Evolutionary conservation across 2,113 vertebrate genomes (phyloP), one percentile per base, ranked within the genome.

Genomic region (Crocuta crocuta): DNA sequence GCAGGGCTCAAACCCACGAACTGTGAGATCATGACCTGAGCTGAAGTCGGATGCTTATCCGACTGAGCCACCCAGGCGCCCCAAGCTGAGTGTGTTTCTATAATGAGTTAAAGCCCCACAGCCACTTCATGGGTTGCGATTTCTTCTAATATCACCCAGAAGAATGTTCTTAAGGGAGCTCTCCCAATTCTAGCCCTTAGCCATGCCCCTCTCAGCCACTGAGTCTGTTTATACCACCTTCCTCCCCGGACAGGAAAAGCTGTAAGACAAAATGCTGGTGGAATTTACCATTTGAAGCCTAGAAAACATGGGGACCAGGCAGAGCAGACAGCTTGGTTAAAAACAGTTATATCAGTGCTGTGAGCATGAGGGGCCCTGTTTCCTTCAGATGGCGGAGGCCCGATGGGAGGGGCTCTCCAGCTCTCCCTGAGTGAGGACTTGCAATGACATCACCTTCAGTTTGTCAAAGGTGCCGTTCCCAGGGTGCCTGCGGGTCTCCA

Each of bases 361-460:
- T 24, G n/a, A 39, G 9, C 6, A 5, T 35, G 48, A 80, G 35
- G 43, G 43, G 82, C 24, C 31, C 2, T 9, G 0, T 26, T 26
- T 68, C 79, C 50, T 17, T 73, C 13, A 11, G n/a, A 15, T 1
- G 48, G n/a, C 0, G 0, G 78, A 10, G 53, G 45, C 61, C 7
- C 0, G 26, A 23, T 33, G 17, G 10, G 12, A 12, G n/a, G n/a
- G 4, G 48, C 33, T 24, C 26, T 3, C 11, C 24, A 17, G 21
- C 55, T 76, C 48, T 53, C 68, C 7, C 1, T 7, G 26, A 28
- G 19, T 3, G 26, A 93, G 35, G n/a, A 21, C 83, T 48, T 21
- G 63, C 7, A 68, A 74, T 4, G 4, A 5, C 6, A 0, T 76
- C 35, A 26, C n/a, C 63, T 53, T 79, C 48, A 0, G 0, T 15